Percentiles rank a stretch among this genome's conserved stretches.
Conservation (phyloP, 92 coral and sea anemone genomes). For the Phymanthus crucifer region DNA sequence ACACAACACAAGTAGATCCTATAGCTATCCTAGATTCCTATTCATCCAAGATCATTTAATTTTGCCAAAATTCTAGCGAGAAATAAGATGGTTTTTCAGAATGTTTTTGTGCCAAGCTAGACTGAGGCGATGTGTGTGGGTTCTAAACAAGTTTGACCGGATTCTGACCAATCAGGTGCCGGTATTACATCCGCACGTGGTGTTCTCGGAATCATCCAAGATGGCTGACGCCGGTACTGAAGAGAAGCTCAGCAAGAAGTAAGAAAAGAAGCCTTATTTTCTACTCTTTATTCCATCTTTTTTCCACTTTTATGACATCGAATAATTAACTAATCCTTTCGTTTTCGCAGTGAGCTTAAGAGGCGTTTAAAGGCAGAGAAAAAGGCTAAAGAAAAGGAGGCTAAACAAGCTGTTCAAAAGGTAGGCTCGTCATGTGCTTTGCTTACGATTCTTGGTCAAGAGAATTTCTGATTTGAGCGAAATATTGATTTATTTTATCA, state of each 20-base stretch:
- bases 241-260: slow-evolving; percentile 93
- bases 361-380: slow-evolving; percentile 91
- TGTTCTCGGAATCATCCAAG: slow-evolving; percentile 41
- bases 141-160: slow-evolving; percentile 58
- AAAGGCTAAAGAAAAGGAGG: slow-evolving; percentile 95
- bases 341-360: slow-evolving; percentile 74
- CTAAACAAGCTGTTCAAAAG: slow-evolving; percentile 67
- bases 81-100: slow-evolving; percentile 48
- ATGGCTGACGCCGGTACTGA: slow-evolving; percentile 95
- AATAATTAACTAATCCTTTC: neutral
- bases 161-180: slow-evolving; percentile 61
- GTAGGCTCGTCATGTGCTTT: slow-evolving; percentile 26
- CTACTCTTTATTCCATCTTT: neutral
- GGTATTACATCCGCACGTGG: slow-evolving; percentile 53
- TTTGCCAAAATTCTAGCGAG: neutral
- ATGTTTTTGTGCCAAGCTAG: slow-evolving; percentile 56
- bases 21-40: neutral
- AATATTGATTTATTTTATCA: neutral
- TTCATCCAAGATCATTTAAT: neutral
- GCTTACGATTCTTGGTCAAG: neutral
- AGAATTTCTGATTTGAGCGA: neutral
- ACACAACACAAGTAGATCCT: neutral
- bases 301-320: neutral
- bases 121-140: slow-evolving; percentile 45
- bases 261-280: slow-evolving; percentile 16